A percentile compares a stretch with the other conserved stretches of the same genome.
Evolutionary conservation across 2,797 vertebrate genomes (phyloP).

Genomic region (Oceanodroma leucorhoa): DNA sequence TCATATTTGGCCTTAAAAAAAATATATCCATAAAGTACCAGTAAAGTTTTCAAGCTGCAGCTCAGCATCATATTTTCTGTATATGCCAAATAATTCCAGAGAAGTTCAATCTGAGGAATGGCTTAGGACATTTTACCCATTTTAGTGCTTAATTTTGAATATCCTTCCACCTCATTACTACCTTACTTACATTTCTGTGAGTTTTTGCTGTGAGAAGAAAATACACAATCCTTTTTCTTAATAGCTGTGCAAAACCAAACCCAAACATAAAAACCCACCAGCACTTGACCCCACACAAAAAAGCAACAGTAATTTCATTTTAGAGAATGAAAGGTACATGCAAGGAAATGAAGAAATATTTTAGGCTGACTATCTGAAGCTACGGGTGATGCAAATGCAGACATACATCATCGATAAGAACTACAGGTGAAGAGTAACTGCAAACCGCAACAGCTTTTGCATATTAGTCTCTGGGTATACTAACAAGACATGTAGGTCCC

Average conservation of each 20-base stretch:
- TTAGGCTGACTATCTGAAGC: background rate
- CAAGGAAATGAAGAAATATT: background rate
- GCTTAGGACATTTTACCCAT: background rate
- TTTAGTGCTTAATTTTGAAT: background rate
- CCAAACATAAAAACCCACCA: background rate
- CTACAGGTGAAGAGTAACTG: background rate
- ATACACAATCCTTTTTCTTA: background rate
- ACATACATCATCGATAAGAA: accelerated
- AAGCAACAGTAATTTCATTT: background rate
- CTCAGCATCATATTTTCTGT: background rate
- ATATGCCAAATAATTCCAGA: background rate
- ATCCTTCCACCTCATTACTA: background rate
- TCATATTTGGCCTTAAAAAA: background rate
- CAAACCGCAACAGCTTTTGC: background rate
- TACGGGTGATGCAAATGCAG: background rate
- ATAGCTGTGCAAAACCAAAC: background rate
- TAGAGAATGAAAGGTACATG: background rate
- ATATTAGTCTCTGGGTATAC: background rate
- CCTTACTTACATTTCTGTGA: background rate
- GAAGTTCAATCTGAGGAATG: background rate
- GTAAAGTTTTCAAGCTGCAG: background rate
- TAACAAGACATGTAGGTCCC: background rate
- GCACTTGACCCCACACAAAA: background rate
- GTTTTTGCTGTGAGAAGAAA: background rate
- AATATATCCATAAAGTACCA: background rate